Base-by-base conservation (phyloP, 2,113 vertebrate species). In the Physeter macrocephalus region DNA sequence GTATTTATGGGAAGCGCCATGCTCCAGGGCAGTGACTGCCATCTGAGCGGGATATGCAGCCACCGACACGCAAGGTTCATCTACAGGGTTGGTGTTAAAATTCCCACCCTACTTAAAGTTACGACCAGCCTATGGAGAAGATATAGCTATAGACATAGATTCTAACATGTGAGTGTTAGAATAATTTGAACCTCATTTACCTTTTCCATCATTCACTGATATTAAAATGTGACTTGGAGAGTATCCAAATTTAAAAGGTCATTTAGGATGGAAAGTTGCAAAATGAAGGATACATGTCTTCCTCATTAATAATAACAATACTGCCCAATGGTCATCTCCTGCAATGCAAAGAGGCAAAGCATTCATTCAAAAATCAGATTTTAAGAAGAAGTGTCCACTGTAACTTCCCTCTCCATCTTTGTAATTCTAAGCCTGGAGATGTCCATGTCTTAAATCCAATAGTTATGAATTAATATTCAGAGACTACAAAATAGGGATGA, bases 51-150 rank as follows among this genome's bases (percentile, higher is more conserved):
- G n/a, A 46, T 0, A 46, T 0, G 3, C 11, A 13, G 39, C 7
- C 39, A 8, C 17, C 3, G 20, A 34, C 59, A 25, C 3, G 20
- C 5, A 31, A 6, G 2, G 8, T 17, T 59, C 3, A 1, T 2
- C 36, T 27, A 1, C 0, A 0, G 46, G 11, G 17, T 25, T 3
- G 0, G 14, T 0, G 2, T 34, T 11, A 2, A 23, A 8, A 52
- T 27, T n/a, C 17, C 80, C 69, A 31, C 14, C 41, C 39, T 6
- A 6, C 74, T 82, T 49, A 5, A 31, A 77, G 46, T 12, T 31
- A 1, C 0, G 15, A 31, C 6, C 43, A 39, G 15, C 14, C n/a
- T 17, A 2, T 0, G 5, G 36, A 74, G 34, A 17, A 62, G 25
- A n/a, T 10, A 8, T 0, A 1, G n/a, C 1, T 20, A 8, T 0